Conservation (phyloP, 2,888 invertebrate genomes). For the Ormyrus pomaceus region DNA sequence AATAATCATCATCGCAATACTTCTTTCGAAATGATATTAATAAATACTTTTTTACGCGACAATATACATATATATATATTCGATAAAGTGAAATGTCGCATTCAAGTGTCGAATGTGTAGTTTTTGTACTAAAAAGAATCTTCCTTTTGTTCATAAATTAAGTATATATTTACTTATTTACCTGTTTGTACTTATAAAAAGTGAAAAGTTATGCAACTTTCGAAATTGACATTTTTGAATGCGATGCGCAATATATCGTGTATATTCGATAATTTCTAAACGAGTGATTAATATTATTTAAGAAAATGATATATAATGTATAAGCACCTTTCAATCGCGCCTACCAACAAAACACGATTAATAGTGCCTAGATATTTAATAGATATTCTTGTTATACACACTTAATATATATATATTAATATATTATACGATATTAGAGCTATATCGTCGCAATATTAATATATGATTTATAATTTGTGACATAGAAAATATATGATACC, state of each 20-base stretch:
- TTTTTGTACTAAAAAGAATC: conserved; percentile 53
- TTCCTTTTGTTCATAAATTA: conserved; percentile 35
- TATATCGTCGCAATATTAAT: conserved; percentile 50
- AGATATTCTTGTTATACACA: conserved; percentile 56
- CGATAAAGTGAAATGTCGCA: conserved; percentile 47
- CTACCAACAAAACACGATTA: conserved; percentile 50
- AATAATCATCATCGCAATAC: conserved; percentile 42
- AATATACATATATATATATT: conserved; percentile 35
- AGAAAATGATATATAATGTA: conserved; percentile 24
- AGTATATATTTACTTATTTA: conserved; percentile 36
- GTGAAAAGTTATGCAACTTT: conserved; percentile 17
- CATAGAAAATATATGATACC: conserved; percentile 39
- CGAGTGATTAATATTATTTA: conserved; percentile 43
- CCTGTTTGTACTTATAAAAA: conserved; percentile 38
- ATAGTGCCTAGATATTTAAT: conserved; percentile 56
- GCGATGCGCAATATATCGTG: conserved; percentile 21
- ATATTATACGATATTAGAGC: conserved; percentile 28
- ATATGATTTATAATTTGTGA: conserved; percentile 39
- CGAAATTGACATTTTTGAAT: conserved; percentile 36
- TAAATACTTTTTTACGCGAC: conserved; percentile 50
- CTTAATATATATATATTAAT: conserved; percentile 48
- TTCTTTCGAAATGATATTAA: conserved; percentile 43
- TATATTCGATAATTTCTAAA: conserved; percentile 43
- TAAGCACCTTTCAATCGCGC: conserved; percentile 51
- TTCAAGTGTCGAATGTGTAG: conserved; percentile 46